Percentiles rank a stretch among this genome's conserved stretches.
phyloP scores from a whole-genome alignment of 1,140 invertebrate species.

The Bombus turneri region DNA sequence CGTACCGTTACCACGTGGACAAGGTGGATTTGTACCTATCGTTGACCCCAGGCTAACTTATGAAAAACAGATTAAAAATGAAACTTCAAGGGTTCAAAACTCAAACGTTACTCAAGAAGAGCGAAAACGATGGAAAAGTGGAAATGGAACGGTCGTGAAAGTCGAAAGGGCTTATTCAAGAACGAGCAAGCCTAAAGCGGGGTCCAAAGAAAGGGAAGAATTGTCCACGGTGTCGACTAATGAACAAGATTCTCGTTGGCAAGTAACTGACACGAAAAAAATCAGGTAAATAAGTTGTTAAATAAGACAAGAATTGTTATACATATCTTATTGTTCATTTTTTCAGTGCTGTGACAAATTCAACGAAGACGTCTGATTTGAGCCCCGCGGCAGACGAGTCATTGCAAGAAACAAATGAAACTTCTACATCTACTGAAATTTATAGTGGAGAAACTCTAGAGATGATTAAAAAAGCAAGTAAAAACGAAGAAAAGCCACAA shows the following conservation, averaged over 20 bases:
- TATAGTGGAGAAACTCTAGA: slow-evolving; percentile 65
- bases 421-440: slow-evolving; percentile 68
- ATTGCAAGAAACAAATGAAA: slow-evolving; percentile 64
- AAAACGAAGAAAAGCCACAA: slow-evolving; percentile 46
- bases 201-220: slow-evolving; percentile 56
- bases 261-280: not conserved
- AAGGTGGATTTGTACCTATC: slow-evolving; percentile 88
- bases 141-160: slow-evolving; percentile 70
- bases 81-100: slow-evolving; percentile 24
- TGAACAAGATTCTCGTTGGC: slow-evolving; percentile 47
- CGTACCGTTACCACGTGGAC: slow-evolving; percentile 86
- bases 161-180: slow-evolving; percentile 66
- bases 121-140: slow-evolving; percentile 59
- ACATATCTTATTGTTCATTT: not conserved
- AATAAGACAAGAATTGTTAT: not conserved
- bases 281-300: slow-evolving; percentile 32
- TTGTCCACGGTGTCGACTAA: slow-evolving; percentile 53
- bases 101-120: slow-evolving; percentile 56
- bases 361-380: slow-evolving; percentile 35
- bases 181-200: slow-evolving; percentile 43
- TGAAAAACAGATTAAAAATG: slow-evolving; percentile 50
- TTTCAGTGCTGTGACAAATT: not conserved
- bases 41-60: slow-evolving; percentile 80
- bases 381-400: slow-evolving; percentile 55
- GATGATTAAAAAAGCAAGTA: slow-evolving; percentile 49